phyloP scores from a whole-genome alignment of 2,113 vertebrate genomes.

The Micronycteris hirsuta region DNA sequence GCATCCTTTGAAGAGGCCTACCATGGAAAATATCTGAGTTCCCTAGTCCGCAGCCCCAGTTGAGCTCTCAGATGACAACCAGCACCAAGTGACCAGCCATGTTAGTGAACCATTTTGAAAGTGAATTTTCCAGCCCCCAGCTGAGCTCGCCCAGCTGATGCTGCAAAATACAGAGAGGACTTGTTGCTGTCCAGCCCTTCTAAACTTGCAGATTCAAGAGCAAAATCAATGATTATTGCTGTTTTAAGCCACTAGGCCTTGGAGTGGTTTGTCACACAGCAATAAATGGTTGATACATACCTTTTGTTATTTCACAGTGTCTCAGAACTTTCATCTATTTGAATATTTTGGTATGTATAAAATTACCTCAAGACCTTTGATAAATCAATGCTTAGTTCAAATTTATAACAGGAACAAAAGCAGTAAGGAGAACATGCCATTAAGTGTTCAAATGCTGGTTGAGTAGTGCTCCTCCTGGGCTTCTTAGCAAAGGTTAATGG shows the following conservation, averaged over 20 bases:
- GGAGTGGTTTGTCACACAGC: background rate
- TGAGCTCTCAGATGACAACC: background rate
- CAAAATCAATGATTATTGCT: background rate
- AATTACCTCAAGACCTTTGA: slow-evolving; percentile 45
- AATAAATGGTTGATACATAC: background rate
- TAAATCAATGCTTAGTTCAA: slow-evolving; percentile 34
- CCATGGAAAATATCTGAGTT: background rate
- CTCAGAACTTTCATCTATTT: slow-evolving; percentile 17
- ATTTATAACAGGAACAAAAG: slow-evolving; percentile 28
- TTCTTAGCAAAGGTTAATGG: slow-evolving; percentile 46
- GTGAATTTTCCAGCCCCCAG: background rate
- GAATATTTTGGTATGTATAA: slow-evolving; percentile 30
- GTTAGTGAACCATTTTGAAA: background rate
- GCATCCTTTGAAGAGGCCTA: background rate
- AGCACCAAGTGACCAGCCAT: background rate
- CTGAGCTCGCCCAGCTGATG: background rate
- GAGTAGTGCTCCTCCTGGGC: background rate
- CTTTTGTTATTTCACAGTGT: slow-evolving; percentile 3
- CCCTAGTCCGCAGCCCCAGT: background rate
- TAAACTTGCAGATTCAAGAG: background rate
- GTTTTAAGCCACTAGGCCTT: background rate
- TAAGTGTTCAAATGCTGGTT: slow-evolving; percentile 8
- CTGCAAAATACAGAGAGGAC: background rate
- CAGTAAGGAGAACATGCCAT: background rate
- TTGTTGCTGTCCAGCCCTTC: background rate